Evolutionary conservation across 2,888 invertebrate genomes (phyloP).

Genomic region (Seladonia tumulorum): DNA sequence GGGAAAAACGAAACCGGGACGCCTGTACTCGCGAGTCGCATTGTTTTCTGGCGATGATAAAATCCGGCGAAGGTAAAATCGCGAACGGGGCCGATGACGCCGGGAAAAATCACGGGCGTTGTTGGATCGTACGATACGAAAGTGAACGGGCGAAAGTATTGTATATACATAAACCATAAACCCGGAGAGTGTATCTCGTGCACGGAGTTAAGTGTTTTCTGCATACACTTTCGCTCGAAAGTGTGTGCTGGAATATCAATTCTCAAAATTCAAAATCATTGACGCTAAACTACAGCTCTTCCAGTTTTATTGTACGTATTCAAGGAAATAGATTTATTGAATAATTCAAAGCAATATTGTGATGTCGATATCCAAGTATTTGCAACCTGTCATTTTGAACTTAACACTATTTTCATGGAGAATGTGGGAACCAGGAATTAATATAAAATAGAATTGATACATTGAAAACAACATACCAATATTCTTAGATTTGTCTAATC

Average conservation of each 20-base stretch:
- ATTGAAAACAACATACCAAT: too few species aligned
- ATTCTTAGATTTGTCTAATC: too few species aligned
- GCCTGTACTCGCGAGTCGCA: background rate
- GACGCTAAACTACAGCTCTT: too few species aligned
- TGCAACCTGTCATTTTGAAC: too few species aligned
- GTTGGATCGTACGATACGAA: slow-evolving; percentile 39
- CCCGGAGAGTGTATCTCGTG: slow-evolving; percentile 42
- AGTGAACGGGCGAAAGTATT: slow-evolving; percentile 64
- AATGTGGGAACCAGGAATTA: too few species aligned
- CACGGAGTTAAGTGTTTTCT: slow-evolving; percentile 47
- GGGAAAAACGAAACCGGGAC: background rate
- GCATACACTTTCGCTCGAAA: background rate
- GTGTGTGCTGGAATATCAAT: too few species aligned
- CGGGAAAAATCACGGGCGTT: slow-evolving; percentile 44
- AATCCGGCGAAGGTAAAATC: slow-evolving; percentile 15
- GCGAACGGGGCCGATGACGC: slow-evolving; percentile 3
- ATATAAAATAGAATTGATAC: too few species aligned
- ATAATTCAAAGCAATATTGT: too few species aligned
- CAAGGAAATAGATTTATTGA: too few species aligned
- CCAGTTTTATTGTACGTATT: too few species aligned
- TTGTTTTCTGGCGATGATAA: slow-evolving; percentile 21
- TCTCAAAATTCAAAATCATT: background rate
- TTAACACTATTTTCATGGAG: too few species aligned
- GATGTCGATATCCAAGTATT: too few species aligned
- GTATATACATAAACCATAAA: slow-evolving; percentile 59